phyloP scores from a whole-genome alignment of 2,113 vertebrate species.

The Spermophilus dauricus region DNA sequence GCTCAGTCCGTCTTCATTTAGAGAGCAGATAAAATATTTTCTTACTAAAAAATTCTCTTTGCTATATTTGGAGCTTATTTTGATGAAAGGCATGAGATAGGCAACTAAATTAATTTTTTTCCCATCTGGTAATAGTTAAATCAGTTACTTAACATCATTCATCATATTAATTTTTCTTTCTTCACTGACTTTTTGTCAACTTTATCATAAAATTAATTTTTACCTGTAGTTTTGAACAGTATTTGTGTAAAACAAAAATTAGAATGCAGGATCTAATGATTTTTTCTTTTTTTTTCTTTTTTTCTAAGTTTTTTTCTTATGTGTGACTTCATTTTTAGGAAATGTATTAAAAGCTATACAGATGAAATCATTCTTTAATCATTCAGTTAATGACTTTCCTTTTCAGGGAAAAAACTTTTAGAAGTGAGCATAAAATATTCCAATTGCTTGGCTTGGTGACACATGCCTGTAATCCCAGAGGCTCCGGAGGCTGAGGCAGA shows the following conservation, averaged over 20 bases:
- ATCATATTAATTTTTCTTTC: conserved; percentile 3
- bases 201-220: conserved; percentile 51
- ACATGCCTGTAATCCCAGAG: too few relatives aligned
- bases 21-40: conserved; percentile 1
- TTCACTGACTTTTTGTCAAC: not conserved
- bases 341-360: conserved; percentile 45
- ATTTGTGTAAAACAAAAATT: conserved; percentile 65
- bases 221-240: not conserved
- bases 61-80: conserved; percentile 41
- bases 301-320: not conserved
- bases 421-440: not conserved
- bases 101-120: conserved; percentile 4
- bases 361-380: conserved; percentile 11
- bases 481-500: too few relatives aligned
- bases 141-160: not conserved
- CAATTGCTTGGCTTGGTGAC: too few relatives aligned
- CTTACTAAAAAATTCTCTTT: not conserved
- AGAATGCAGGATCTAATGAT: not conserved
- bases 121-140: not conserved
- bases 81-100: not conserved
- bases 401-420: conserved; percentile 40
- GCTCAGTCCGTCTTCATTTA: conserved; percentile 29
- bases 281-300: too few relatives aligned
- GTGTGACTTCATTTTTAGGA: conserved; percentile 15
- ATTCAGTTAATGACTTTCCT: not conserved